Base-by-base conservation (phyloP, 1,140 invertebrate genomes). In the Drosophila bocqueti region DNA sequence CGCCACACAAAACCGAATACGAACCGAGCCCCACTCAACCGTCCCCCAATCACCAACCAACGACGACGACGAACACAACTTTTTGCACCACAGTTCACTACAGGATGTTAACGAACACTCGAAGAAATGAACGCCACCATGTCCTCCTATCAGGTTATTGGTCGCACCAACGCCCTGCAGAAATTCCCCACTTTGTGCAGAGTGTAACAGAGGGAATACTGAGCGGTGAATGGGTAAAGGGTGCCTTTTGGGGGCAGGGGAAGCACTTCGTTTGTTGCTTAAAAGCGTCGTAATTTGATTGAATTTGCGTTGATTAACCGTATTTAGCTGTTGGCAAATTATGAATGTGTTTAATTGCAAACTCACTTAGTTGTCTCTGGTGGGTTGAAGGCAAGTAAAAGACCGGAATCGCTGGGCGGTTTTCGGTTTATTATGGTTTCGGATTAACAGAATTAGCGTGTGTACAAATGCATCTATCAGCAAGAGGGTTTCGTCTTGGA, bases 221-320 rank as follows among this genome's bases (percentile, higher is more conserved):
- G 24, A 9, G 26, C 5, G 24, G 18, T 3, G 13, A 9, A 16
- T 21, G 4, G 26, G 9, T 2, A 47, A 31, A 31, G 50, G 36
- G 13, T 46, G 43, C 8, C 6, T 10, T 21, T 29, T 11, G 34
- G 43, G 47, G 16, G 34, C 24, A 11, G 52, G 59, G 24, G n/a
- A 54, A 46, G 49, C 59, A 73, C 76, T 79, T 73, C 43, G 57
- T 79, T 71, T 83, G 80, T 72, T 68, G 84, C 80, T 74, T 74
- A 78, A 77, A 83, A 87, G 76, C 80, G 84, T 72, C 60, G 73
- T 87, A 87, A 87, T 89, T 87, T 83, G 77, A 87, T 87, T 87
- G 84, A 87, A 78, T 87, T 87, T 89, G 73, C 81, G 84, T 89
- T 87, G 84, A 87, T 87, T 89, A 87, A 89, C 77, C 77, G 73